These are phyloP conservation scores for Lasius platythorax DNA, from an alignment of 2,888 invertebrate species.

Conservation along the genomic window DNA sequence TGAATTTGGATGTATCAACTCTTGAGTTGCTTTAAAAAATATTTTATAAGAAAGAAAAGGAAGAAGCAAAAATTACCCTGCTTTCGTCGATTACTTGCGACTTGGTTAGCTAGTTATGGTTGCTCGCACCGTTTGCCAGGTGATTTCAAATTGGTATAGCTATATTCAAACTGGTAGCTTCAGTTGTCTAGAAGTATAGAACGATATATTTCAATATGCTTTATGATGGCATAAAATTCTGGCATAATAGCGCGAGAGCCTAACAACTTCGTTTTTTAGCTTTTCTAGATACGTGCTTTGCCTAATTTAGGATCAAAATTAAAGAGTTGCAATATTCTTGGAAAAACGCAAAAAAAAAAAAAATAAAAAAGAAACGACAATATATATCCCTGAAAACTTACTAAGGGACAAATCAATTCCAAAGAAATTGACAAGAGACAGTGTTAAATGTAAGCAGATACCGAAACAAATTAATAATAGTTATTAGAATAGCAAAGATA, in stretches of 20 bases:
- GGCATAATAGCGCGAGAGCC: conserved; percentile 22
- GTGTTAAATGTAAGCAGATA: conserved; percentile 19
- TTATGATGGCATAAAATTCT: background rate
- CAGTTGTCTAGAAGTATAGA: conserved; percentile 49
- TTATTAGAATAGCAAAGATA: conserved; percentile 15
- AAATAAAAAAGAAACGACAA: background rate
- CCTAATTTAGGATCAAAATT: background rate
- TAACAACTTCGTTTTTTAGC: background rate
- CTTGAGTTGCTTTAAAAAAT: conserved; percentile 9
- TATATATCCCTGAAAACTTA: background rate
- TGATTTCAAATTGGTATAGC: conserved; percentile 40
- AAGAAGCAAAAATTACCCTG: conserved; percentile 44
- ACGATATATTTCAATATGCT: conserved; percentile 39
- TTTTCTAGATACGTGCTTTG: background rate
- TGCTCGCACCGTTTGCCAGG: conserved; percentile 39
- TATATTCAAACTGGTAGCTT: conserved; percentile 43
- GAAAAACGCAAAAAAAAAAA: background rate
- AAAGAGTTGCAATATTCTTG: background rate
- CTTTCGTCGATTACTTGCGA: conserved; percentile 42
- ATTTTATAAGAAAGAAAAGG: conserved; percentile 23
- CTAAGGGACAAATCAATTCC: background rate
- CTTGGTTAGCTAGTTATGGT: conserved; percentile 35
- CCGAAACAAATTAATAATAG: conserved; percentile 5
- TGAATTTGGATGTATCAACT: background rate
- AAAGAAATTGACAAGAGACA: too few relatives aligned